Evolutionary conservation across 1,140 invertebrate genomes (phyloP), one percentile per base, ranked within the genome.

Genomic region (Bathynomus jamesi): DNA sequence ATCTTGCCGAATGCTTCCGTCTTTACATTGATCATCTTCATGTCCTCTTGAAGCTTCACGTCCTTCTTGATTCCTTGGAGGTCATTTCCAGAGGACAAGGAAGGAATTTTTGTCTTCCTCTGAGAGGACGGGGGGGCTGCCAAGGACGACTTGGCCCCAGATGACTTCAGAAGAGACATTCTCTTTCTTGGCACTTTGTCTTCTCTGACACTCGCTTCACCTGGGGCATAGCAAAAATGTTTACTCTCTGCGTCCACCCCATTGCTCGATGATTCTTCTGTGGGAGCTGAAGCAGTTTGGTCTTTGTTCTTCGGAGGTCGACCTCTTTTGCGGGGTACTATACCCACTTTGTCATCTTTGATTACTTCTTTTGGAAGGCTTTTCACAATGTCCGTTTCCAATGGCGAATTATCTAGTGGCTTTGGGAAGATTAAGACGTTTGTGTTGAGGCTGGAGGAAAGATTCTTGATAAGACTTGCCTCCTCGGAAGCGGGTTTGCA

Each of bases 221-320:
- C 46, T 24, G 61, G 31, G 60, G 66, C 40, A 53, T 17, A 21
- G 21, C 40, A 53, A 53, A 53, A 53, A 53, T 53, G 40, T 21
- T 53, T 53, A 1, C 40, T 5, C 40, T 53, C 40, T 17, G 40
- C 11, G n/a, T n/a, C n/a, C 21, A 21, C 21, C 40, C 40, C 40
- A 5, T 53, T 53, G 40, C 40, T 53, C 13, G 11, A 17, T 3
- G 11, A 17, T 5, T 53, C 40, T 53, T 53, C 40, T 21, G 21
- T 53, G 13, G 11, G 25, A 28, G 32, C 61, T 65, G 27, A 69
- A 65, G 60, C 69, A 60, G 46, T 67, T 62, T 61, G 70, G 29
- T 74, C 75, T 69, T 72, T 70, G 21, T 61, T 68, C 31, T 76
- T 76, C 17, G 71, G 75, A 72, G 75, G 75, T 13, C 72, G 61